A percentile compares a stretch with the other conserved stretches of the same genome.
Conservation (phyloP, 37 sponge, comb jelly and placozoan species). For the Tethya wilhelma region DNA sequence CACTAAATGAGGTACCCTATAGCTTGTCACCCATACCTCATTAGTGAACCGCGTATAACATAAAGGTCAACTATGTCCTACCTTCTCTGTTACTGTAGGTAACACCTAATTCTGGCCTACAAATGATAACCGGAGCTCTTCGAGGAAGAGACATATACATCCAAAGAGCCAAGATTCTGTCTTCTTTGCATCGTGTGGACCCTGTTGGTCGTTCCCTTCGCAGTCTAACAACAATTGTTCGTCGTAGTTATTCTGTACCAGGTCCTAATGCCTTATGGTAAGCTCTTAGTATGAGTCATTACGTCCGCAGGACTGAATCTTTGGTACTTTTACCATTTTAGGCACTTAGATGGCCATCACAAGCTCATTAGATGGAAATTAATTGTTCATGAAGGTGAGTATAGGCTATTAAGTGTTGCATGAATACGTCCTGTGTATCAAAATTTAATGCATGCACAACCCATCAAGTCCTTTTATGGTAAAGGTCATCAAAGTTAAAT, state of each 20-base stretch:
- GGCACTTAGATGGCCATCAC: neutral
- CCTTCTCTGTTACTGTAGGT: constrained; percentile 7
- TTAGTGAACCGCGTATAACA: too few relatives aligned
- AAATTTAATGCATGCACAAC: neutral
- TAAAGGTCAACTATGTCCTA: neutral
- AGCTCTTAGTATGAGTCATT: neutral
- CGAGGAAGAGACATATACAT: neutral
- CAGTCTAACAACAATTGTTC: neutral
- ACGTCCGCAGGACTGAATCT: neutral
- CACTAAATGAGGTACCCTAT: too few relatives aligned
- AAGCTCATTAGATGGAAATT: constrained; percentile 6
- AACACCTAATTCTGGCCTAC: neutral
- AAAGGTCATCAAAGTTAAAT: too few relatives aligned
- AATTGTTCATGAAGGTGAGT: neutral
- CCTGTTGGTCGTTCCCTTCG: constrained; percentile 9
- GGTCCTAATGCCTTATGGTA: constrained; percentile 40
- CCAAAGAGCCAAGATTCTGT: constrained; percentile 2
- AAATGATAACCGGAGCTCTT: constrained; percentile 5
- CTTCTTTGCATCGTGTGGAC: constrained; percentile 5
- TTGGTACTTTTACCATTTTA: neutral
- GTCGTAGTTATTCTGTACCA: constrained; percentile 16
- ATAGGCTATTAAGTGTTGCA: neutral
- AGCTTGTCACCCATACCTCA: too few relatives aligned
- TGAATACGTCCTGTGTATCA: neutral
- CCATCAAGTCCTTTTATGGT: neutral